Evolutionary conservation across 2,797 vertebrate species (phyloP), one percentile per base, ranked within the genome.

Genomic region (Chrosomus eos): DNA sequence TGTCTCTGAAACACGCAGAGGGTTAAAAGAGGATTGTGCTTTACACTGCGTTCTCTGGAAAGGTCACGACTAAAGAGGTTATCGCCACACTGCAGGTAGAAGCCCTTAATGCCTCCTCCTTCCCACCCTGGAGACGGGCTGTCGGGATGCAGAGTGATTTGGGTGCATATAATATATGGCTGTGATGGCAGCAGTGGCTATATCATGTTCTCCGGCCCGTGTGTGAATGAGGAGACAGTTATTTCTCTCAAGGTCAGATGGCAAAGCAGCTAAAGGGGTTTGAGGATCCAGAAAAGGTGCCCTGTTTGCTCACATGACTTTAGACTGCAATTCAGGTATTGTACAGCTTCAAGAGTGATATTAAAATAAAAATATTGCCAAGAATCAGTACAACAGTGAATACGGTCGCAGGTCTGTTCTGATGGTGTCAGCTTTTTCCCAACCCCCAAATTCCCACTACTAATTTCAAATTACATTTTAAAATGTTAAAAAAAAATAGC

Each of bases 181-280:
- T 60, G 62, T n/a, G 68, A 62, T 86, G 84, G 80, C 78, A 85
- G 85, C 51, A 78, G 71, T 64, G 51, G 80, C 81, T 86, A 87
- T 80, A 82, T 90, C 83, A 88, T 87, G 81, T 77, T 78, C 68
- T 72, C 48, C 18, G 33, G 88, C 72, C 85, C 75, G 83, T 72
- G 80, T 48, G 82, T 55, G 73, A 51, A 74, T 73, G 71, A 74
- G 64, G 64, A 84, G 73, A 40, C 68, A 19, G 82, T 81, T 62
- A 68, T 80, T 74, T 67, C 73, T 84, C 81, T 72, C 77, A 87
- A 89, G 88, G 83, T 87, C 85, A 78, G 71, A 53, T 85, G 82
- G 76, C 74, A 81, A 60, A 40, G 45, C 31, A 43, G 64, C 71
- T 70, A 51, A 58, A 80, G 85, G 67, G 45, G 53, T 77, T 70